Conservation (phyloP, 2,797 vertebrate genomes). For the Hippocampus kuda region DNA sequence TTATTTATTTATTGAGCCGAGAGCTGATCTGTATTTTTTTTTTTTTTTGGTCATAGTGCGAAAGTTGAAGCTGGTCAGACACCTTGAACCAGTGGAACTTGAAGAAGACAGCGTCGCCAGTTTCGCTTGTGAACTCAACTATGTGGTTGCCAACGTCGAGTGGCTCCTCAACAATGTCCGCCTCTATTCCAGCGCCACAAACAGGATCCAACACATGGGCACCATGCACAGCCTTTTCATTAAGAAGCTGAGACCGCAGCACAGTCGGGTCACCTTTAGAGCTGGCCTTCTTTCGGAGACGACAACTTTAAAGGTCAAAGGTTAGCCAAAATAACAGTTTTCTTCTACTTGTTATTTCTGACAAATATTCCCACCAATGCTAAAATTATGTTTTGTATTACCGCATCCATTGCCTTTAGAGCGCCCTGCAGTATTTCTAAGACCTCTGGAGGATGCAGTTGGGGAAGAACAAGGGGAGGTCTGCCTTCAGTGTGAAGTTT, state of each 20-base stretch:
- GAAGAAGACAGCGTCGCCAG: slow-evolving; percentile 71
- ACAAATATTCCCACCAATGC: neutral
- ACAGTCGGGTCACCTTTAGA: slow-evolving; percentile 74
- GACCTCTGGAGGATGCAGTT: slow-evolving; percentile 74
- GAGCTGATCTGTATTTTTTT: neutral
- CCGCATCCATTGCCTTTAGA: slow-evolving; percentile 55
- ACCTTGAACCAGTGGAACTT: slow-evolving; percentile 70
- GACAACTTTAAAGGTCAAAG: slow-evolving; percentile 76
- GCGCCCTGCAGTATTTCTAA: slow-evolving; percentile 82
- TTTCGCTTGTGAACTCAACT: slow-evolving; percentile 89
- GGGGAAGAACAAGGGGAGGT: slow-evolving; percentile 76
- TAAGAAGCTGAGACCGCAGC: slow-evolving; percentile 71
- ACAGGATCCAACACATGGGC: slow-evolving; percentile 76
- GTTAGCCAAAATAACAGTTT: slow-evolving; percentile 49
- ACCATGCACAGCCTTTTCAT: slow-evolving; percentile 74
- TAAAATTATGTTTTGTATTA: neutral
- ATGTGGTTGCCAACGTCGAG: slow-evolving; percentile 78
- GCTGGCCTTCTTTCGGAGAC: slow-evolving; percentile 70
- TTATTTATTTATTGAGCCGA: neutral
- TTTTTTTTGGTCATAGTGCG: slow-evolving; percentile 58
- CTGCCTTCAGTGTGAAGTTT: slow-evolving; percentile 80
- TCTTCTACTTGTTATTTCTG: slow-evolving; percentile 10
- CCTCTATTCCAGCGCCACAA: slow-evolving; percentile 74
- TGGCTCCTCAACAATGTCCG: slow-evolving; percentile 82
- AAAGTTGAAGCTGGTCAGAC: slow-evolving; percentile 70